Conservation (phyloP, 1,140 invertebrate genomes). For the Akabosia matsudoensis region DNA sequence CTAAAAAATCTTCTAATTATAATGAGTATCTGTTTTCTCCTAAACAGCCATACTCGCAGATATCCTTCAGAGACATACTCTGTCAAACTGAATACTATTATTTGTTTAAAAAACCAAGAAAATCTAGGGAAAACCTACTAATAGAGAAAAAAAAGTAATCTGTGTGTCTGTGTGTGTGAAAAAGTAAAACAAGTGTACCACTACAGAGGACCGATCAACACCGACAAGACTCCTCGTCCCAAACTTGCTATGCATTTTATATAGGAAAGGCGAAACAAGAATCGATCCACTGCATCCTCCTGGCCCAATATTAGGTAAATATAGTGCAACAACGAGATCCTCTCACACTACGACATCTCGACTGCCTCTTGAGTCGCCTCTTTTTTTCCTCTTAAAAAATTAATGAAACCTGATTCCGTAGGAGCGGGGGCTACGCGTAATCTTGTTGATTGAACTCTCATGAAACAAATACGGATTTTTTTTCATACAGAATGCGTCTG, state of each 20-base stretch:
- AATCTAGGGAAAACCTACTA: no score
- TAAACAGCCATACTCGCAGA: no score
- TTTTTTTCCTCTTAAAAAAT: no score
- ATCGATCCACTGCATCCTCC: constrained; percentile 12
- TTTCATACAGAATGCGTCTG: background rate
- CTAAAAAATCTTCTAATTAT: no score
- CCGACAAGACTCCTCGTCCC: background rate
- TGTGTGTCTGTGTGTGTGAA: no score
- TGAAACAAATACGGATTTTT: background rate
- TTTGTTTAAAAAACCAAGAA: no score
- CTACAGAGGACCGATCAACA: background rate
- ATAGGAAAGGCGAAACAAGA: background rate
- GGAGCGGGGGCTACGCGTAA: no score
- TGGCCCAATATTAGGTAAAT: background rate
- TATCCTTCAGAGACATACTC: no score
- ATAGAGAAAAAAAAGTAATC: no score
- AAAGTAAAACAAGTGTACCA: background rate
- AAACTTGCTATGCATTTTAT: background rate
- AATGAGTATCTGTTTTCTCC: no score
- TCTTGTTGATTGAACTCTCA: background rate
- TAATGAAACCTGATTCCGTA: background rate
- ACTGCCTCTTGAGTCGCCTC: background rate
- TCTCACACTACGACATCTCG: background rate
- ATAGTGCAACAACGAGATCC: background rate
- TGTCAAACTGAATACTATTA: no score